Base-by-base conservation (phyloP, 2,113 vertebrate genomes). In the Illadopsis cleaveri region DNA sequence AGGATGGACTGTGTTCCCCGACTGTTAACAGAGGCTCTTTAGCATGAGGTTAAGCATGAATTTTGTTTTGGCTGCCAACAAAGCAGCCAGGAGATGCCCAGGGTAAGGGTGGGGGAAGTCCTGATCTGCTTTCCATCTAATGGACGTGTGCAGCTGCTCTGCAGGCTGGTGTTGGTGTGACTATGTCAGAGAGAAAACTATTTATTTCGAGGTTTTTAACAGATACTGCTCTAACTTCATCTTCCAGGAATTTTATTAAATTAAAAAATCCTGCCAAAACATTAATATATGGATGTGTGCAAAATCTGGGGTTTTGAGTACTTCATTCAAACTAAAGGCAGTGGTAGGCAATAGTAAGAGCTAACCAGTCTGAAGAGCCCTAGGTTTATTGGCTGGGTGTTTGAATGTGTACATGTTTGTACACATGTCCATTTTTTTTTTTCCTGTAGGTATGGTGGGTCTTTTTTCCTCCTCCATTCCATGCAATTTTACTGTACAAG, bases 191-290 rank as follows among this genome's bases (percentile, higher is more conserved):
- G 42, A 62, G 51, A 80, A 93, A 88, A 48, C n/a, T 33, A 42
- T 60, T 30, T 78, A 60, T 93, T 82, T 73, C 77, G 60, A 69
- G 15, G 53, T 58, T 78, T 94, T 86, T 86, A 85, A 91, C 72
- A 96, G 92, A 81, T 93, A 57, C 24, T 95, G 72, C 80, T 97
- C 94, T 93, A 94, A 86, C 88, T 96, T 94, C 51, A 94, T 95
- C 86, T 93, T 89, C 88, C 92, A 92, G 96, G 96, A 97, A 96
- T 96, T 78, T 80, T 88, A 92, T 86, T 94, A 89, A 83, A 90
- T 90, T 78, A 77, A 80, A 90, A 91, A 97, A 68, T 92, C 62
- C 88, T 93, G 76, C 77, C 73, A 81, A 80, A 97, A 50, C 73
- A 51, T 69, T 97, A 76, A 86, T 96, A 81, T 79, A 65, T 56